A percentile compares a stretch with the other conserved stretches of the same genome.
phyloP scores from a whole-genome alignment of 2,888 invertebrate species.

The Caenorhabditis afra region DNA sequence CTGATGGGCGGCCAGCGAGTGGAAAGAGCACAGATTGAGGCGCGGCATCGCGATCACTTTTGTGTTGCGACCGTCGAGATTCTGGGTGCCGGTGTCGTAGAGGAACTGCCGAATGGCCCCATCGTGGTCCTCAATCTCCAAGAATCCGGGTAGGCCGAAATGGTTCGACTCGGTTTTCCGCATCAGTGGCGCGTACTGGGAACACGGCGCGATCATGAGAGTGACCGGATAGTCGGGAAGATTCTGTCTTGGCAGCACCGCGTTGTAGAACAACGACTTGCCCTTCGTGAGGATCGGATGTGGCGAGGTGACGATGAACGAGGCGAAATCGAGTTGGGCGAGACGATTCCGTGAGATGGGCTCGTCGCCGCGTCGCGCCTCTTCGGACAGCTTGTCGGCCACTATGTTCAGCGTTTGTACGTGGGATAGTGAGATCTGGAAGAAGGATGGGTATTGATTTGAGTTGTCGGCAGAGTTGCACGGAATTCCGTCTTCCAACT shows the following conservation, averaged over 20 bases:
- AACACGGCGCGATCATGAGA: slow-evolving; percentile 74
- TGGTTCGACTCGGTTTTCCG: slow-evolving; percentile 70
- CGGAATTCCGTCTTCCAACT: too few species aligned
- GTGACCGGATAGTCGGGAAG: slow-evolving; percentile 69
- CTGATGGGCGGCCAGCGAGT: slow-evolving; percentile 74
- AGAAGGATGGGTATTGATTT: not conserved
- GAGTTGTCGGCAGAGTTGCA: too few species aligned
- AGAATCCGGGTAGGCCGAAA: slow-evolving; percentile 69
- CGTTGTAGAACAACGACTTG: slow-evolving; percentile 72
- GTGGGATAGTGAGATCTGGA: slow-evolving; percentile 63
- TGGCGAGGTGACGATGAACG: slow-evolving; percentile 65
- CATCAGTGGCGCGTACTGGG: slow-evolving; percentile 76
- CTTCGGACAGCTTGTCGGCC: slow-evolving; percentile 61
- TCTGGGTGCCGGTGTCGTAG: slow-evolving; percentile 67
- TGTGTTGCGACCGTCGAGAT: slow-evolving; percentile 67
- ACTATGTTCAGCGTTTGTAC: slow-evolving; percentile 66
- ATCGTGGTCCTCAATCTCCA: slow-evolving; percentile 75
- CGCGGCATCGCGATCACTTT: slow-evolving; percentile 74
- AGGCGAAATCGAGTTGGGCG: slow-evolving; percentile 61
- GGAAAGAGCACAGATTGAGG: slow-evolving; percentile 73
- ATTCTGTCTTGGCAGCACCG: slow-evolving; percentile 62
- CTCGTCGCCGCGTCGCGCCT: slow-evolving; percentile 63
- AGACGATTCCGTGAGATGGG: slow-evolving; percentile 64
- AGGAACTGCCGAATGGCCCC: slow-evolving; percentile 70
- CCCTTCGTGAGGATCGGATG: slow-evolving; percentile 72